phyloP scores from a whole-genome alignment of 2,888 invertebrate species.

The Acholoe squamosa region DNA sequence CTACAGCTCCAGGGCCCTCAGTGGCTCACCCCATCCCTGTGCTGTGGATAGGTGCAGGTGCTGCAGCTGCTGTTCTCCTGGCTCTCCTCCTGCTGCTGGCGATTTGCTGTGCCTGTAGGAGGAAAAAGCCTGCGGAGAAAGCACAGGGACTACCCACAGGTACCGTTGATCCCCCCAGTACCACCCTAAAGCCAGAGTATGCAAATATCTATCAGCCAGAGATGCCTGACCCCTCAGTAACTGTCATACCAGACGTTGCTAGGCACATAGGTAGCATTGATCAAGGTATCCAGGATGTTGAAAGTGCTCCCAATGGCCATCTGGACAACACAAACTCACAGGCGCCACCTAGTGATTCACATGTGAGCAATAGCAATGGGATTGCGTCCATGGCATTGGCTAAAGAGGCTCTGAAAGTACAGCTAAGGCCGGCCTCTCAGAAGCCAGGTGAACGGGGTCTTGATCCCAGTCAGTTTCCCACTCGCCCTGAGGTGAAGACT shows the following conservation, averaged over 20 bases:
- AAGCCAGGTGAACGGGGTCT: too few species aligned
- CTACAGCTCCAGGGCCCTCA: neutral
- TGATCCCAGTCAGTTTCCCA: too few species aligned
- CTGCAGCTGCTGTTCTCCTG: slow-evolving; percentile 42
- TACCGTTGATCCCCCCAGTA: neutral
- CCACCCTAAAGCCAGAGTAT: neutral
- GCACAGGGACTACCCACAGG: neutral
- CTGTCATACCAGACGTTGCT: neutral
- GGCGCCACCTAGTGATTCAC: too few species aligned
- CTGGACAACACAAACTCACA: too few species aligned
- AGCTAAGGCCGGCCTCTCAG: too few species aligned
- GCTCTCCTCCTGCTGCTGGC: slow-evolving; percentile 45
- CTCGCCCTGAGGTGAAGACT: too few species aligned
- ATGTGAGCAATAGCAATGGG: too few species aligned
- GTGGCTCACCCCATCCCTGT: neutral
- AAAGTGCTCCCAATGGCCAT: too few species aligned
- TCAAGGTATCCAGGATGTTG: neutral
- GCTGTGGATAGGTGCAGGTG: neutral
- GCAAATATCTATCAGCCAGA: too few species aligned
- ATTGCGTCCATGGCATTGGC: too few species aligned
- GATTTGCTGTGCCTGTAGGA: neutral
- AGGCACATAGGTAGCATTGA: neutral
- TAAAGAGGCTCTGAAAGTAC: too few species aligned
- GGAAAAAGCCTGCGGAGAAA: neutral
- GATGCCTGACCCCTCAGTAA: too few species aligned